A percentile compares a stretch with the other conserved stretches of the same genome.
Conservation (phyloP, 2,797 vertebrate species). For the Chelmon rostratus region DNA sequence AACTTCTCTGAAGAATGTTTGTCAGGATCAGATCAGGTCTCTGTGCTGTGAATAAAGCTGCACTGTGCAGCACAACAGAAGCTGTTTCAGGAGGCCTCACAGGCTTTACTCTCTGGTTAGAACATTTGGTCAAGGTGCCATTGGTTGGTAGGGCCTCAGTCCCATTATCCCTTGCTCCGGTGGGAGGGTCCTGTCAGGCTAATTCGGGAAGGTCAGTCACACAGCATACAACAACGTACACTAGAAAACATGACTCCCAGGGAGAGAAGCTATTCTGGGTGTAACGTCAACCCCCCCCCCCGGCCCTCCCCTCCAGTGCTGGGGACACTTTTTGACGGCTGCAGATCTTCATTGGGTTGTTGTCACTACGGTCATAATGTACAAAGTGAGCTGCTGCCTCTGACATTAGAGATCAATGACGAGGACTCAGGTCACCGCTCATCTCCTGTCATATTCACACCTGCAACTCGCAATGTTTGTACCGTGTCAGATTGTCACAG, state of each 20-base stretch:
- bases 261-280: slow-evolving; percentile 74
- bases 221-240: slow-evolving; percentile 39
- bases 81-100: slow-evolving; percentile 42
- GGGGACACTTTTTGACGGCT: slow-evolving; percentile 41
- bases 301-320: background rate
- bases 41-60: slow-evolving; percentile 27
- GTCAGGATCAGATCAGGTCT: slow-evolving; percentile 50
- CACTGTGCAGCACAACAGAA: slow-evolving; percentile 19
- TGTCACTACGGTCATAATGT: slow-evolving; percentile 47
- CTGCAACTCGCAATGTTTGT: slow-evolving; percentile 16
- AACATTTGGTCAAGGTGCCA: slow-evolving; percentile 78
- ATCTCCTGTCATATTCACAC: slow-evolving; percentile 31
- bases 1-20: slow-evolving; percentile 46
- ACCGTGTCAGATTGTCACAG: slow-evolving; percentile 42
- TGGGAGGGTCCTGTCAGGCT: slow-evolving; percentile 72
- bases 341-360: slow-evolving; percentile 44
- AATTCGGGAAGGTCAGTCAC: slow-evolving; percentile 79
- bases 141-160: slow-evolving; percentile 52
- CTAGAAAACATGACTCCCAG: slow-evolving; percentile 74
- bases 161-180: slow-evolving; percentile 48
- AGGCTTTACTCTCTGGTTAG: slow-evolving; percentile 46
- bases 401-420: slow-evolving; percentile 67
- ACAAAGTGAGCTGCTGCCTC: slow-evolving; percentile 45
- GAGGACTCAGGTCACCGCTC: slow-evolving; percentile 41
- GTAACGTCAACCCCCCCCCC: slow-evolving; percentile 3